phyloP scores from a whole-genome alignment of 2,113 vertebrate genomes.

The Paraplagusia blochii region DNA sequence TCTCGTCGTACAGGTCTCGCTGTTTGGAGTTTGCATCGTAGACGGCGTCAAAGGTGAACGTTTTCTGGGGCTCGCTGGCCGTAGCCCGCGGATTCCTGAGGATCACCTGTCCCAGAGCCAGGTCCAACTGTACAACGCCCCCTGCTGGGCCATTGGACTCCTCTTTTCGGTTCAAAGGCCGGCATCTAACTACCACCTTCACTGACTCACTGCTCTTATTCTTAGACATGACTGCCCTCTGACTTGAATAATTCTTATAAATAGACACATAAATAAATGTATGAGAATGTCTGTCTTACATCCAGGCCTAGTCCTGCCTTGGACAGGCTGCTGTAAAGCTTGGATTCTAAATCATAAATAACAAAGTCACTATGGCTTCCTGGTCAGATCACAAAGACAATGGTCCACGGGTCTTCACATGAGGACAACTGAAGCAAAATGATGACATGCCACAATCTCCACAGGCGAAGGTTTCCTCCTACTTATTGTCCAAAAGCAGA shows the following conservation, averaged over 20 bases:
- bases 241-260: background rate
- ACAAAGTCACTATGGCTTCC: conserved; percentile 27
- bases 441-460: conserved; percentile 9
- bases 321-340: conserved; percentile 21
- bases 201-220: conserved; percentile 86
- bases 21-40: conserved; percentile 91
- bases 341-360: conserved; percentile 28
- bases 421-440: conserved; percentile 3
- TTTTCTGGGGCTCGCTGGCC: conserved; percentile 85
- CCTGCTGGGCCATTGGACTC: conserved; percentile 78
- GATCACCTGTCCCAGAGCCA: conserved; percentile 90
- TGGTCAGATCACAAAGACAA: conserved; percentile 4
- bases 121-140: conserved; percentile 85
- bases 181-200: conserved; percentile 93
- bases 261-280: background rate
- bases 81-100: conserved; percentile 85
- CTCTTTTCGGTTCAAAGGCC: conserved; percentile 87
- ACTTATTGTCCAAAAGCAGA: conserved; percentile 44
- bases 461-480: conserved; percentile 24
- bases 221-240: conserved; percentile 80
- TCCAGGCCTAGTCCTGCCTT: conserved; percentile 2
- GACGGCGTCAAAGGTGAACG: conserved; percentile 94
- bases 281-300: conserved; percentile 12
- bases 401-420: background rate
- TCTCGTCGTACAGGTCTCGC: conserved; percentile 92